Evolutionary conservation across 2,113 vertebrate species (phyloP).

Genomic region (Chunga burmeisteri): DNA sequence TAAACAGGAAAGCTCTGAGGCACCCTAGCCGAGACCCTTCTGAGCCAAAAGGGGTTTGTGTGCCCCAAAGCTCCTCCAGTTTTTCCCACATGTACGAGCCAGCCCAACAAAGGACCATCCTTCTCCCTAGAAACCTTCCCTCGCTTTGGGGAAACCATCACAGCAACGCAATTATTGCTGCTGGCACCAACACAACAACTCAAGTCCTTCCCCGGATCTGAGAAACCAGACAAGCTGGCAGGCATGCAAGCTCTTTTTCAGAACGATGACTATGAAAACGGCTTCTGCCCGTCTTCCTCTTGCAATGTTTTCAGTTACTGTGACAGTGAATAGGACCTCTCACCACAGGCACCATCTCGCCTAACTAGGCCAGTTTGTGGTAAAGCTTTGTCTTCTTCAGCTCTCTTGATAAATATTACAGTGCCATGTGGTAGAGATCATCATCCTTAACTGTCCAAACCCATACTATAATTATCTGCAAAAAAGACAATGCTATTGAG

Average conservation of each 20-base stretch:
- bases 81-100: not conserved
- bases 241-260: not conserved
- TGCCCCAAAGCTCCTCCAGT: not conserved
- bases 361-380: not conserved
- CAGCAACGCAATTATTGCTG: not conserved
- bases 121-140: not conserved
- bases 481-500: not conserved
- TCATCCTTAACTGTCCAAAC: not conserved
- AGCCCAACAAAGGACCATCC: not conserved
- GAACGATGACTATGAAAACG: not conserved
- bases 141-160: not conserved
- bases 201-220: not conserved
- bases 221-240: not conserved
- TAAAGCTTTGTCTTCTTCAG: not conserved
- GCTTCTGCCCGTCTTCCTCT: not conserved
- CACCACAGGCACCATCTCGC: constrained; percentile 3
- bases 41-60: not conserved
- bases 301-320: not conserved
- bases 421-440: not conserved
- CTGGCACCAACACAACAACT: not conserved
- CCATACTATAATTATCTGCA: not conserved
- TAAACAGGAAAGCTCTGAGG: not conserved
- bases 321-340: not conserved
- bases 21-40: not conserved
- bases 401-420: not conserved